Evolutionary conservation across 2,797 vertebrate genomes (phyloP).

Genomic region (Vipera latastei): DNA sequence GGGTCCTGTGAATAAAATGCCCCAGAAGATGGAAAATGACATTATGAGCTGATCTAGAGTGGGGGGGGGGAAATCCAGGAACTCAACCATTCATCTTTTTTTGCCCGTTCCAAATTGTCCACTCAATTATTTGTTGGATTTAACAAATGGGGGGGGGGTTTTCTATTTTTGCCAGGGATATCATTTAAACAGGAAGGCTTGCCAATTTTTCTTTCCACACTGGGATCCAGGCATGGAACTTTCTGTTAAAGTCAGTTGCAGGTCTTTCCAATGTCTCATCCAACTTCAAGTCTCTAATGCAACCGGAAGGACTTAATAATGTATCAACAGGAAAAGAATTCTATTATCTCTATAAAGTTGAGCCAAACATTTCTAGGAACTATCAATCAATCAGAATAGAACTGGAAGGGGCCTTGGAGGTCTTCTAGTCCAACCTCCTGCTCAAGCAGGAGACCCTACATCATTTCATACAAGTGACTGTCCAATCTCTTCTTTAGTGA

Average conservation of each 20-base stretch:
- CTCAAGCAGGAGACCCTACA: background rate
- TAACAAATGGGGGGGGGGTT: background rate
- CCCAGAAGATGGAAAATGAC: too few species aligned
- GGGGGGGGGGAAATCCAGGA: background rate
- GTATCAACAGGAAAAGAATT: background rate
- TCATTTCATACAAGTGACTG: background rate
- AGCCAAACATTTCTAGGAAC: background rate
- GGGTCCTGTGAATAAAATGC: too few species aligned
- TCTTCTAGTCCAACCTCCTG: background rate
- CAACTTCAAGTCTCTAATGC: background rate
- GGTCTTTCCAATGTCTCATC: background rate
- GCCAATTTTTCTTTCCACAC: too few species aligned
- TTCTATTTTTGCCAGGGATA: background rate
- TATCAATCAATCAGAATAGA: background rate
- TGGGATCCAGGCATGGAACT: background rate
- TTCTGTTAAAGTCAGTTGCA: background rate
- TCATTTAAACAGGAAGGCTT: background rate
- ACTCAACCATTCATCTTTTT: background rate
- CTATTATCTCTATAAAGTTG: background rate
- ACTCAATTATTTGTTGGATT: background rate
- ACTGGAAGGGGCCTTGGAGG: background rate
- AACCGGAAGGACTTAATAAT: background rate
- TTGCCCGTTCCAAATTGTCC: background rate
- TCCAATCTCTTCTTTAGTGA: background rate
- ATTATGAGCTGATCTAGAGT: background rate